Percentiles rank a stretch among this genome's conserved stretches.
Evolutionary conservation across 2,113 vertebrate species (phyloP).

Genomic region (Syngnathus typhle): DNA sequence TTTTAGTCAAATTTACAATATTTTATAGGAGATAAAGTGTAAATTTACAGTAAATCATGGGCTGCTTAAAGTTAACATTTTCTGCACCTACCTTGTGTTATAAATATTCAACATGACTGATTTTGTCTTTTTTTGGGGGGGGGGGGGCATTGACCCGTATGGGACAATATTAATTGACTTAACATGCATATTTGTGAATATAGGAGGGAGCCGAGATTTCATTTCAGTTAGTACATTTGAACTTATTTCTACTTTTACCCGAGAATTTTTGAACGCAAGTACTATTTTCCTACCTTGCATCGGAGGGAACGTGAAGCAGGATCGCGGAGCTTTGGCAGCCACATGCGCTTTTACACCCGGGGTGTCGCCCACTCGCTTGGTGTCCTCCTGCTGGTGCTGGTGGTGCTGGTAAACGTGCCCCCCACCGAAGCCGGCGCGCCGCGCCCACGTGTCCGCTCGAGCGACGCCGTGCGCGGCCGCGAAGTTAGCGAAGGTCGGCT

Average conservation of each 20-base stretch:
- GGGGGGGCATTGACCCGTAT: too few relatives aligned
- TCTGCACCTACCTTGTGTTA: background rate
- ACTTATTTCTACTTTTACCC: background rate
- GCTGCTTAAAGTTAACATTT: background rate
- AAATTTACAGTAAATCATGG: background rate
- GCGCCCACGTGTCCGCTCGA: conserved; percentile 72
- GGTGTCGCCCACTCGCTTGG: conserved; percentile 45
- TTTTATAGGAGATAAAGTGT: background rate
- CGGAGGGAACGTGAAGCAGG: conserved; percentile 52
- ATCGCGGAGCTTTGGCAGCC: conserved; percentile 47
- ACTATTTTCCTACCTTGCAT: conserved; percentile 52
- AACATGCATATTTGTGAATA: too few relatives aligned
- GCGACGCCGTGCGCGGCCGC: conserved; percentile 63
- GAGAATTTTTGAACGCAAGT: background rate
- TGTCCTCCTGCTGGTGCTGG: conserved; percentile 59
- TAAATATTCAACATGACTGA: background rate
- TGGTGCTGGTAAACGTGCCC: conserved; percentile 59
- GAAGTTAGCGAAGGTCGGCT: conserved; percentile 64
- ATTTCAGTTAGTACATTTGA: background rate
- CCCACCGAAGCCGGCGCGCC: conserved; percentile 49
- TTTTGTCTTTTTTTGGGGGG: too few relatives aligned
- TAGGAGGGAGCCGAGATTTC: too few relatives aligned
- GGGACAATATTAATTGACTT: too few relatives aligned
- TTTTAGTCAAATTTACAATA: too few relatives aligned
- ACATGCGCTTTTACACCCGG: conserved; percentile 60